Evolutionary conservation across 2,888 invertebrate species (phyloP).

Genomic region (Hydroisotoma schaefferi): DNA sequence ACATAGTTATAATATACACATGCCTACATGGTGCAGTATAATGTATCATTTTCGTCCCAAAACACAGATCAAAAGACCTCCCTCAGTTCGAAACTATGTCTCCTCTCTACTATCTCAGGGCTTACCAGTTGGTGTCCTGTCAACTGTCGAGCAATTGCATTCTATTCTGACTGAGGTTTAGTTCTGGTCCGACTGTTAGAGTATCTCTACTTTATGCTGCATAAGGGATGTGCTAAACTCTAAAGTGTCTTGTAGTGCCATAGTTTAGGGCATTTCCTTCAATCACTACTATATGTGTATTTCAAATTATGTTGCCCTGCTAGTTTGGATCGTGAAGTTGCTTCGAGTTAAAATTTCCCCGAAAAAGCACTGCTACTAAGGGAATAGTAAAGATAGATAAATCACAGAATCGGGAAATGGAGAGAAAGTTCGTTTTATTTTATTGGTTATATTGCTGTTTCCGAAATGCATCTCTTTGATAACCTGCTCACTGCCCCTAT

Average conservation of each 20-base stretch:
- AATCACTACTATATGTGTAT: background rate
- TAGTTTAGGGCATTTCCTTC: conserved; percentile 11
- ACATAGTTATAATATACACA: too few relatives aligned
- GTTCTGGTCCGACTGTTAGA: too few relatives aligned
- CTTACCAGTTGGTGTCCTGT: background rate
- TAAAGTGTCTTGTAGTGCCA: background rate
- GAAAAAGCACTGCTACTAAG: conserved; percentile 6
- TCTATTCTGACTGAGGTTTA: background rate
- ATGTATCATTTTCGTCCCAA: conserved; percentile 15
- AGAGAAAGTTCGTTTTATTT: conserved; percentile 11
- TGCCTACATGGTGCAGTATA: too few relatives aligned
- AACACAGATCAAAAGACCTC: conserved; percentile 17
- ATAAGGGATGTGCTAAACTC: background rate
- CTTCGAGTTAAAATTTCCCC: conserved; percentile 1
- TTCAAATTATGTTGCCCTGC: background rate
- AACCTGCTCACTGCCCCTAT: background rate
- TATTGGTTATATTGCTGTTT: conserved; percentile 12
- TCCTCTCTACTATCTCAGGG: too few relatives aligned
- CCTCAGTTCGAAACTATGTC: background rate
- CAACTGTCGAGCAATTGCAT: background rate
- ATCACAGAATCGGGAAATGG: conserved; percentile 11
- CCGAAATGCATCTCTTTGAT: conserved; percentile 7
- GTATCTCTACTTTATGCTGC: too few relatives aligned
- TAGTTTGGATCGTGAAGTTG: background rate
- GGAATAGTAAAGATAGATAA: conserved; percentile 22